Evolutionary conservation across 2,888 invertebrate genomes (phyloP).

Genomic region (Melanotus villosus): DNA sequence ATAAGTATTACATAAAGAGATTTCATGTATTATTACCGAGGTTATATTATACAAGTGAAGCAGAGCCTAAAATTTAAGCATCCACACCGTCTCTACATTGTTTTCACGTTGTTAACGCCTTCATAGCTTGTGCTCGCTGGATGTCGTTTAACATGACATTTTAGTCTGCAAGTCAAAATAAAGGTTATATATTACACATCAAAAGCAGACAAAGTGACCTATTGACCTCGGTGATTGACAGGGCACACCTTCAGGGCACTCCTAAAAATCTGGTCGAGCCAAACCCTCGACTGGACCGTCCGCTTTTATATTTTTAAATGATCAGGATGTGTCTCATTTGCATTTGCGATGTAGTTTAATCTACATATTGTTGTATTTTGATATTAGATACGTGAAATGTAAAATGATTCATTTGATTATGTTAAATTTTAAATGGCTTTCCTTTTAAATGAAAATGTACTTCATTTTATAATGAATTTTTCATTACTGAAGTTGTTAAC

Average conservation of each 20-base stretch:
- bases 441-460: too few relatives aligned
- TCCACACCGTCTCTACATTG: slow-evolving; percentile 5
- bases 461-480: too few relatives aligned
- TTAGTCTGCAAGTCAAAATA: slow-evolving; percentile 20
- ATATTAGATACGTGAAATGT: too few relatives aligned
- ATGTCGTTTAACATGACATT: slow-evolving; percentile 24
- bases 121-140: not conserved
- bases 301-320: slow-evolving; percentile 44
- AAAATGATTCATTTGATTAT: too few relatives aligned
- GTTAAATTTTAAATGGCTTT: not conserved
- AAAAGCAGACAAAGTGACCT: slow-evolving; percentile 48
- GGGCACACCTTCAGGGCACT: slow-evolving; percentile 52
- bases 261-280: slow-evolving; percentile 53
- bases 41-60: not conserved
- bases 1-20: not conserved
- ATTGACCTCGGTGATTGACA: slow-evolving; percentile 55
- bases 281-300: slow-evolving; percentile 53
- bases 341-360: slow-evolving; percentile 40
- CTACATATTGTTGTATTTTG: slow-evolving; percentile 31
- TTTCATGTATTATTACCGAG: slow-evolving; percentile 10
- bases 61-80: not conserved
- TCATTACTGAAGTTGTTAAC: too few relatives aligned
- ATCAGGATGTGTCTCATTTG: slow-evolving; percentile 45
- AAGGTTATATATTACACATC: slow-evolving; percentile 29
- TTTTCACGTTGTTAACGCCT: slow-evolving; percentile 18